phyloP scores from a whole-genome alignment of 2,888 invertebrate genomes.

The Punctoribates punctum region DNA sequence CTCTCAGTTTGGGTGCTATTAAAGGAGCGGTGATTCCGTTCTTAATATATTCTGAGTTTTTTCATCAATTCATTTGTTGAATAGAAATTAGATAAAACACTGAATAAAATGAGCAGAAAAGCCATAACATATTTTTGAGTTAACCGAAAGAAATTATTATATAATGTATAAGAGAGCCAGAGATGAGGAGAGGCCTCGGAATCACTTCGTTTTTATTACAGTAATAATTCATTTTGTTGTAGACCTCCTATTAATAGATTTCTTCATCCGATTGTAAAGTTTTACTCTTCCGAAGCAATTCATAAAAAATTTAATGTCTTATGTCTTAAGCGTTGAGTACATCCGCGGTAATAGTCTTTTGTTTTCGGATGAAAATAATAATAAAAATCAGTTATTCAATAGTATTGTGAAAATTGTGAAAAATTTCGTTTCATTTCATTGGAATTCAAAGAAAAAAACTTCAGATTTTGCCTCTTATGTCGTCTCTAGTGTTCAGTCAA shows the following conservation, averaged over 20 bases:
- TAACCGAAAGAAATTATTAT: background rate
- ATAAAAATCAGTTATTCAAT: slow-evolving; percentile 14
- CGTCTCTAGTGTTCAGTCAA: background rate
- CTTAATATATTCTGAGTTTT: background rate
- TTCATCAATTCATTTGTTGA: slow-evolving; percentile 9
- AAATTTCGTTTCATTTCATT: background rate
- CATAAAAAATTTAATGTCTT: slow-evolving; percentile 23
- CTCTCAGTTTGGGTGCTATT: too few species aligned
- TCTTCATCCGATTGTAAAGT: too few species aligned
- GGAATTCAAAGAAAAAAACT: background rate
- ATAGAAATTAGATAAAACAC: background rate
- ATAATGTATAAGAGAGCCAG: background rate
- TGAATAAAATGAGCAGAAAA: background rate
- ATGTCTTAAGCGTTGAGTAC: background rate
- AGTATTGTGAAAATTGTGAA: slow-evolving; percentile 3
- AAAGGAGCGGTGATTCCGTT: background rate
- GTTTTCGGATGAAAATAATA: background rate
- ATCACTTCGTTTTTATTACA: background rate
- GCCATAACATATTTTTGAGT: background rate
- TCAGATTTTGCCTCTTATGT: too few species aligned
- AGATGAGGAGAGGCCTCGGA: background rate
- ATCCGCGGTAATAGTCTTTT: background rate
- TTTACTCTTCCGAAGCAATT: background rate
- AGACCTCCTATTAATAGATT: background rate
- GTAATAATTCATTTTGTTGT: background rate